Conservation (phyloP, 2,888 invertebrate genomes). For the Phania funesta region DNA sequence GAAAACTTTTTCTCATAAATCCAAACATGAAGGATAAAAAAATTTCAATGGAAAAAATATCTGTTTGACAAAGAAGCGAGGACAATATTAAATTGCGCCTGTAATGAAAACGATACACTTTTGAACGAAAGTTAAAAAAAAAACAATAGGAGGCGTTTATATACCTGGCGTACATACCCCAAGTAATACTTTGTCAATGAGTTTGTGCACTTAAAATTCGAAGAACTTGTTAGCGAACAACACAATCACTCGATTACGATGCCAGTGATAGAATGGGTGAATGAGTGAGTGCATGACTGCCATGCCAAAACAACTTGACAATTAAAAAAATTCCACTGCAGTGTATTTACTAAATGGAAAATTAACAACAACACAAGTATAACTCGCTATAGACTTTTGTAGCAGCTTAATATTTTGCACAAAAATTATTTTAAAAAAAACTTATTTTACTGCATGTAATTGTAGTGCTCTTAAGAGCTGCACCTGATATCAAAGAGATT, state of each 20-base stretch:
- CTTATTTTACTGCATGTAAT: too few relatives aligned
- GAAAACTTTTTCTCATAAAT: too few relatives aligned
- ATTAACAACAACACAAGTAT: not conserved
- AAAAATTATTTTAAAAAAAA: too few relatives aligned
- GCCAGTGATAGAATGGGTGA: not conserved
- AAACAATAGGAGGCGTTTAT: not conserved
- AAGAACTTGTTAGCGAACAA: not conserved
- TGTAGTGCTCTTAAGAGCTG: too few relatives aligned
- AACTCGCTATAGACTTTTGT: not conserved
- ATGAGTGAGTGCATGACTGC: not conserved
- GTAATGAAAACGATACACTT: not conserved
- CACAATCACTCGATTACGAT: conserved; percentile 17
- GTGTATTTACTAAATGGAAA: conserved; percentile 8
- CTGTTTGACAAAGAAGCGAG: not conserved
- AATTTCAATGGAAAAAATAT: not conserved
- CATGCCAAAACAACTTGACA: conserved; percentile 26
- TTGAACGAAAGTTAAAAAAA: not conserved
- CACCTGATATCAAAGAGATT: too few relatives aligned
- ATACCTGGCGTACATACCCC: too few relatives aligned
- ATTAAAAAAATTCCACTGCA: conserved; percentile 59
- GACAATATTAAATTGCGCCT: too few relatives aligned
- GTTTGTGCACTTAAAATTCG: not conserved
- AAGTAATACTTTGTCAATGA: not conserved
- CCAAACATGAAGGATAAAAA: not conserved
- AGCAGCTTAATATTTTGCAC: not conserved